Percentiles rank a stretch among this genome's conserved stretches.
phyloP scores from a whole-genome alignment of 2,888 invertebrate species.

The Ariolimax columbianus region DNA sequence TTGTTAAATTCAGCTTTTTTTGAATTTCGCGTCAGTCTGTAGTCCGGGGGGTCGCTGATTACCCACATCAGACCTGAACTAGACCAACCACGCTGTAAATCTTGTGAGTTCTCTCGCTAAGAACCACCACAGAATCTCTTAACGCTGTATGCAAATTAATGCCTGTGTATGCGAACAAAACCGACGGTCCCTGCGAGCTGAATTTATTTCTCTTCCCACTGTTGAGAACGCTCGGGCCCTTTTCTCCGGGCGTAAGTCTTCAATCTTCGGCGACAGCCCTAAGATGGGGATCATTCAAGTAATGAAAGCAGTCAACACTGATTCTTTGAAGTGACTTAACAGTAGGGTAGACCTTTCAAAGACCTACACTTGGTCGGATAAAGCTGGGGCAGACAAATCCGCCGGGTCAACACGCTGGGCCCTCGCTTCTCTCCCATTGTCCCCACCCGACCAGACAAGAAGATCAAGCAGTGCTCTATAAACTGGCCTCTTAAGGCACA shows the following conservation, averaged over 20 bases:
- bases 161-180: slow-evolving; percentile 12
- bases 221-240: neutral
- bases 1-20: too few species aligned
- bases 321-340: slow-evolving; percentile 38
- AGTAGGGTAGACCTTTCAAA: slow-evolving; percentile 42
- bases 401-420: slow-evolving; percentile 25
- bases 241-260: neutral
- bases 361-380: neutral
- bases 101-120: neutral
- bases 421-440: neutral
- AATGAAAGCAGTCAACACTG: slow-evolving; percentile 31
- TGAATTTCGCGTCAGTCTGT: too few species aligned
- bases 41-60: too few species aligned
- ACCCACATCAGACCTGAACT: too few species aligned
- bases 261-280: slow-evolving; percentile 32
- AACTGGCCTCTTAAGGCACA: neutral
- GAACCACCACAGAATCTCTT: neutral
- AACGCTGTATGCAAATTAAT: slow-evolving; percentile 33
- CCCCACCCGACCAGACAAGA: slow-evolving; percentile 1
- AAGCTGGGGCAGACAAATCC: slow-evolving; percentile 41
- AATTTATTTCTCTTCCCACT: slow-evolving; percentile 19
- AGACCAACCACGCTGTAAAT: slow-evolving; percentile 20
- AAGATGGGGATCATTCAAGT: slow-evolving; percentile 41
- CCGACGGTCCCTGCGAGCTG: slow-evolving; percentile 17
- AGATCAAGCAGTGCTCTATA: slow-evolving; percentile 20